phyloP scores from a whole-genome alignment of 2,113 vertebrate species.

The Passer montanus region DNA sequence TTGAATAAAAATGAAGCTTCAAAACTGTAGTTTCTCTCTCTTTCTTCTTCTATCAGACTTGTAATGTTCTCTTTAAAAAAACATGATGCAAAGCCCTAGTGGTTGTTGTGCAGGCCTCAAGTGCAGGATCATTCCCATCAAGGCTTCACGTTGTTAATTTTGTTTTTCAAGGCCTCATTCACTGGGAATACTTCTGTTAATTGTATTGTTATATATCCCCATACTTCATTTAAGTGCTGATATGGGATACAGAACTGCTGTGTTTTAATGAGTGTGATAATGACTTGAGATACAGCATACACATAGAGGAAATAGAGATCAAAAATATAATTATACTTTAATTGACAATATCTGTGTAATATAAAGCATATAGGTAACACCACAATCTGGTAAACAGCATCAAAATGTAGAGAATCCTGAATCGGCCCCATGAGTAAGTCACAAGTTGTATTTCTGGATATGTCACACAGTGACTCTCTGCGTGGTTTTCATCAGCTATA shows the following conservation, averaged over 20 bases:
- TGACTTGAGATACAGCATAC: background rate
- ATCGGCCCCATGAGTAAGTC: background rate
- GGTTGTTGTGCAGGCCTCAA: background rate
- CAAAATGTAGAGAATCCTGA: background rate
- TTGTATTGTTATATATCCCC: conserved; percentile 1
- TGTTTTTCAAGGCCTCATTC: conserved; percentile 14
- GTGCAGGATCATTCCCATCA: conserved; percentile 25
- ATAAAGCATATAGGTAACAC: background rate
- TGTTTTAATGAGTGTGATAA: conserved; percentile 2
- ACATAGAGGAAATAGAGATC: background rate
- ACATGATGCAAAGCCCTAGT: conserved; percentile 33
- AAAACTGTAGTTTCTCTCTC: background rate
- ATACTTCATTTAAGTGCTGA: conserved; percentile 51
- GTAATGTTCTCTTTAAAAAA: background rate
- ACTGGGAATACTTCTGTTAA: conserved; percentile 10
- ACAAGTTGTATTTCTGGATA: background rate
- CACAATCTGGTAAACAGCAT: background rate
- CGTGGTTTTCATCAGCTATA: background rate
- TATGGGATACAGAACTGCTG: conserved; percentile 1
- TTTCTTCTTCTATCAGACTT: background rate
- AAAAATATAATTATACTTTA: background rate
- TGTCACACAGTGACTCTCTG: background rate
- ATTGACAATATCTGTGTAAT: background rate
- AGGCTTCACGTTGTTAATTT: conserved; percentile 26
- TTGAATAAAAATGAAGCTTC: conserved; percentile 49